Evolutionary conservation across 2,888 invertebrate genomes (phyloP), one percentile per base, ranked within the genome.

Genomic region (Pemphredon lugubris): DNA sequence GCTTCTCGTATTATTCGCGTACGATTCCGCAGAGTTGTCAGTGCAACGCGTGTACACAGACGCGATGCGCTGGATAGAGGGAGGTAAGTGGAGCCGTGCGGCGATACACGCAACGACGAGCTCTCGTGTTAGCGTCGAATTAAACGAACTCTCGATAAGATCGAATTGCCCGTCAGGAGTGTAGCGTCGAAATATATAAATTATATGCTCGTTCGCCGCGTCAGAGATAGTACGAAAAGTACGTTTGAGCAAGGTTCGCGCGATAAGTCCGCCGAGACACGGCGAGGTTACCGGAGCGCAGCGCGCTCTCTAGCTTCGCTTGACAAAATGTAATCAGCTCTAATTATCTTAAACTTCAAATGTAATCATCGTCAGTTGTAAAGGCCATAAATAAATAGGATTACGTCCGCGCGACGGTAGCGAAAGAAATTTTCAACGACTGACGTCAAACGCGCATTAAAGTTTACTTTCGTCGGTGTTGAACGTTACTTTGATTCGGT

Each of bases 321-420:
- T 1, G 72, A 40, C 66, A 47, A 59, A 65, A 61, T 42, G 37
- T 64, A 68, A 73, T 73, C 74, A 64, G 48, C 50, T 37, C 51
- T 78, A 77, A 77, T 78, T 74, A 70, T 47, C 57, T 70, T 68
- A 64, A 77, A 74, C 70, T 77, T 77, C 20, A 58, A 67, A 77
- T 66, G 70, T 58, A 58, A 64, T 77, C 66, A 77, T 39, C 66
- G 74, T 77, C 60, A 57, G 60, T 61, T 55, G 65, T 64, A 67
- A 67, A 77, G 7, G 64, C 64, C 64, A 47, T n/a, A n/a, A n/a
- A 55, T 67, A 70, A 77, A 74, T 54, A 54, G 66, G 66, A 77
- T 77, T 77, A 74, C 63, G 57, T 53, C 26, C 13, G 16, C 37
- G 6, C 32, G 32, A 50, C 11, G n/a, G n/a, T n/a, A n/a, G n/a